These are phyloP conservation scores for Rhizomys pruinosus DNA, from an alignment of 2,113 vertebrate genomes.

Conservation along the genomic window DNA sequence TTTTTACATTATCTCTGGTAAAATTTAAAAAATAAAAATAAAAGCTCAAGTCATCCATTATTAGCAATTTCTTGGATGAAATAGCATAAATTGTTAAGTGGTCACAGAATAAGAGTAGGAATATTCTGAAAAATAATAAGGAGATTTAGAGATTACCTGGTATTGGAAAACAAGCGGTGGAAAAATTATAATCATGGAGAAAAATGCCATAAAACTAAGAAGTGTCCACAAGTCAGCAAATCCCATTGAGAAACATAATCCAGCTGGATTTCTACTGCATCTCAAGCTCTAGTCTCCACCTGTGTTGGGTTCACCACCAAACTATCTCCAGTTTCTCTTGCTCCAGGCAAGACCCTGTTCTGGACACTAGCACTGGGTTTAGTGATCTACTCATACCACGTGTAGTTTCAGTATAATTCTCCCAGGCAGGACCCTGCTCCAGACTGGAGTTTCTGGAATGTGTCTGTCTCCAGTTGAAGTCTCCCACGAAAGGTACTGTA, in stretches of 20 bases:
- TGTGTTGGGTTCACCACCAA: background rate
- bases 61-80: background rate
- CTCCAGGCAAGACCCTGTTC: background rate
- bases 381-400: background rate
- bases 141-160: background rate
- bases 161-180: background rate
- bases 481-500: background rate
- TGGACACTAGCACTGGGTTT: background rate
- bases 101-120: background rate
- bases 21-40: background rate
- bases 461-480: background rate
- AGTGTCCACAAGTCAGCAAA: background rate
- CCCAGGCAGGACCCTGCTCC: background rate
- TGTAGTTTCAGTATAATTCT: background rate
- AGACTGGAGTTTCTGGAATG: background rate
- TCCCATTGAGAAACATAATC: background rate
- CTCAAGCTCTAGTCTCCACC: background rate
- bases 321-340: background rate
- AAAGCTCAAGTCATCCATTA: background rate
- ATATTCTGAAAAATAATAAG: background rate
- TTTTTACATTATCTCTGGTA: background rate
- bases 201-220: background rate
- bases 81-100: background rate
- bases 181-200: too few species aligned
- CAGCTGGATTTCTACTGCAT: background rate